A percentile compares a stretch with the other conserved stretches of the same genome.
phyloP scores from a whole-genome alignment of 2,113 vertebrate species.

The Sylvietta virens region DNA sequence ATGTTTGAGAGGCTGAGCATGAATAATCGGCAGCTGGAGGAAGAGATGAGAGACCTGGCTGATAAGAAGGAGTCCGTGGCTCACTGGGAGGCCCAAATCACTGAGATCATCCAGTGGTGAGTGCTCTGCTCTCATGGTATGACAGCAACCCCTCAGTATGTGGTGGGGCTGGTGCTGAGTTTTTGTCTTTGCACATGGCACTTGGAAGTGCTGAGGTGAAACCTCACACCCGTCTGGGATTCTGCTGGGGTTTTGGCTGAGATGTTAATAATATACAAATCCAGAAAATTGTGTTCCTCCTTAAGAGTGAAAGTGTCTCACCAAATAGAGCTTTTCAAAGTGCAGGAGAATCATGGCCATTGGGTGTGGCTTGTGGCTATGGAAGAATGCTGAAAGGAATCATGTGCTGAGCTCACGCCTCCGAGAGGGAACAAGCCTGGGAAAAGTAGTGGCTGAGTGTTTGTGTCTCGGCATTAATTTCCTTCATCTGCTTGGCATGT shows the following conservation, averaged over 20 bases:
- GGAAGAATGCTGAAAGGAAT: constrained; percentile 17
- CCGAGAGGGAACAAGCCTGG: background rate
- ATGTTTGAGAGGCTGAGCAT: constrained; percentile 84
- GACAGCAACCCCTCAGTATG: background rate
- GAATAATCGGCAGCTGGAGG: constrained; percentile 88
- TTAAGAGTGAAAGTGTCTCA: constrained; percentile 18
- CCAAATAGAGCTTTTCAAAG: background rate
- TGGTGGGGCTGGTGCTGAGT: background rate
- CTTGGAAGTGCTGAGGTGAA: background rate
- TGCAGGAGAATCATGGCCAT: background rate
- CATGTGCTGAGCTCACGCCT: background rate
- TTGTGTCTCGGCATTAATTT: background rate
- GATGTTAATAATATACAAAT: background rate
- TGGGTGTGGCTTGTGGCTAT: constrained; percentile 22
- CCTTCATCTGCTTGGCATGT: background rate
- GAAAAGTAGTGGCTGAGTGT: constrained; percentile 1
- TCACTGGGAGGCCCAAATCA: constrained; percentile 98
- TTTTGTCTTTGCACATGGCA: background rate
- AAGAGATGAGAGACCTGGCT: constrained; percentile 90
- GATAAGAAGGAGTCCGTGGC: constrained; percentile 97
- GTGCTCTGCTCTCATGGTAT: constrained; percentile 21
- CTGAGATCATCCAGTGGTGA: constrained; percentile 99
- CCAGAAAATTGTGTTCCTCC: background rate
- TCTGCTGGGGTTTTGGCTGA: background rate
- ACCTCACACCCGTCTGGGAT: background rate